Conservation (phyloP, 2,113 vertebrate genomes). For the Athene cunicularia region DNA sequence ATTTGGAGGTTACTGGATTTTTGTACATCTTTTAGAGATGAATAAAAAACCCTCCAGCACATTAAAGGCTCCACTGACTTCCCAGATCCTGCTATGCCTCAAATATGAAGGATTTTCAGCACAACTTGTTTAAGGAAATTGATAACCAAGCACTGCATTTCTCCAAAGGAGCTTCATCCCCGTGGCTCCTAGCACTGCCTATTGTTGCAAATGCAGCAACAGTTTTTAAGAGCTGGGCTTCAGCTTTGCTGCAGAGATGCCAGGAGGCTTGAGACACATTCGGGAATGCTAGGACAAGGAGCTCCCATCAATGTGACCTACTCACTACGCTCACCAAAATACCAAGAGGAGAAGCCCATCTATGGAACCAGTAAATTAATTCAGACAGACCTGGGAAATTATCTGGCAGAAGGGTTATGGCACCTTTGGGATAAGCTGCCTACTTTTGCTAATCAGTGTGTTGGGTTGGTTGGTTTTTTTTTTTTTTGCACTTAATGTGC, state of each 20-base stretch:
- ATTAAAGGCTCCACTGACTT: neutral
- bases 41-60: neutral
- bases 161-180: neutral
- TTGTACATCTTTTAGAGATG: neutral
- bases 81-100: neutral
- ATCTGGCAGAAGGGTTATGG: neutral
- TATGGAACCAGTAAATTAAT: neutral
- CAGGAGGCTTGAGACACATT: neutral
- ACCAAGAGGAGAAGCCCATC: neutral
- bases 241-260: neutral
- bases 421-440: neutral
- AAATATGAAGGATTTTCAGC: neutral
- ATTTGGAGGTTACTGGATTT: conserved; percentile 58
- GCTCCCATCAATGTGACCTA: neutral
- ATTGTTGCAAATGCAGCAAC: neutral
- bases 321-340: rapidly evolving
- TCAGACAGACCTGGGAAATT: neutral
- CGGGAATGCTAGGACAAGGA: neutral
- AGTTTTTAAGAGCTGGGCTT: neutral
- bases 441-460: neutral
- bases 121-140: neutral
- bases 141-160: neutral
- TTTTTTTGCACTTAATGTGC: neutral
- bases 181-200: neutral
- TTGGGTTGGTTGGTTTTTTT: neutral